Base-by-base conservation (phyloP, 1,140 invertebrate species). In the Hesperophylax magnus region DNA sequence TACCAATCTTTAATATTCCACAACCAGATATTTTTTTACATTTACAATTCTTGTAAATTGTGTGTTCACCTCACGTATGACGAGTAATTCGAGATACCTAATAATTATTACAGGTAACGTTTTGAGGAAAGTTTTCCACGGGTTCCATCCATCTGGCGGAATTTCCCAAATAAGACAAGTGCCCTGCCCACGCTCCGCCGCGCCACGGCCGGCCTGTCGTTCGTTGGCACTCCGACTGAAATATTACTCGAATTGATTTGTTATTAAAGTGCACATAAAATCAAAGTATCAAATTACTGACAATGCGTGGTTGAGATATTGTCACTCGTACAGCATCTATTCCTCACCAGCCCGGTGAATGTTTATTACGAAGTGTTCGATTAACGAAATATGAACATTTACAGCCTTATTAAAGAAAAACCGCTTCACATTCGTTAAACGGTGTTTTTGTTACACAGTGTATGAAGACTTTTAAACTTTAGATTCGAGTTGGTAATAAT, bases 231-330 rank as follows among this genome's bases (percentile, higher is more conserved):
- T 24, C 15, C n/a, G 17, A 27, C 52, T 72, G 69, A 72, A 72
- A 72, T 72, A 72, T 72, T 24, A 17, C 52, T 72, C 52, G 69
- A 53, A 72, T 72, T 72, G 69, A 72, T 72, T 72, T 72, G 69
- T 72, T 72, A 72, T 71, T 71, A 71, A 71, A 20, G n/a, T 39
- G 5, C 24, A 52, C 34, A 72, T 72, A 72, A 72, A 72, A 72
- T 53, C 69, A 20, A 53, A 53, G 47, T 72, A 72, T 72, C 69
- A 72, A 54, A 72, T 72, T 72, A 72, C 69, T 15, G 69, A 72
- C 52, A 72, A 17, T 54, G 69, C 69, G 69, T 72, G 69, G 69
- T 72, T 72, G 69, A 72, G 20, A 72, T 18, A 72, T 27, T 72
- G 69, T 72, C 47, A 18, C 27, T 54, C n/a, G 18, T 15, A 8